phyloP scores from a whole-genome alignment of 2,113 vertebrate genomes.

The Nyctibius bracteatus region DNA sequence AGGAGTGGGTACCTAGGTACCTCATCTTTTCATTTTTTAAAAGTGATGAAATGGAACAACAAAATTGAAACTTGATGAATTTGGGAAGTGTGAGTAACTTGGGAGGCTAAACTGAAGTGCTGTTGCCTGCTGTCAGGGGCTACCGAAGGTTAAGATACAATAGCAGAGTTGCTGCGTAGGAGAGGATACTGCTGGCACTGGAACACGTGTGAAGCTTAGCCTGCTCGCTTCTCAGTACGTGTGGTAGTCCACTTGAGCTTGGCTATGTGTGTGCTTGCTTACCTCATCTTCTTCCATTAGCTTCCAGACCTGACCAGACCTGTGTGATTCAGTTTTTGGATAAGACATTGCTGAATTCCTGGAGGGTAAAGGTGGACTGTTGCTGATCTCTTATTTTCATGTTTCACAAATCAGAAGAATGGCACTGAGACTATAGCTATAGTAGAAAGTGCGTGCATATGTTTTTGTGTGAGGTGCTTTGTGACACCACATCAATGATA shows the following conservation, averaged over 20 bases:
- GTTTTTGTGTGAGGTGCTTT: background rate
- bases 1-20: background rate
- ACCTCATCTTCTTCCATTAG: background rate
- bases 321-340: background rate
- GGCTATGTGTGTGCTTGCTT: background rate
- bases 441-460: background rate
- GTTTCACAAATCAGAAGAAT: background rate
- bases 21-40: background rate
- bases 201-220: background rate
- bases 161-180: background rate
- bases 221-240: background rate
- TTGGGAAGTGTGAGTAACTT: background rate
- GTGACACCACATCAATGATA: background rate
- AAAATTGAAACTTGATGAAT: background rate
- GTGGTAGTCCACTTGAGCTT: background rate
- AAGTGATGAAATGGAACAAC: background rate
- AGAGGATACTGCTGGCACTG: background rate
- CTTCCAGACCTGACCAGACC: background rate
- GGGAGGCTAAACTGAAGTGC: background rate
- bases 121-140: background rate
- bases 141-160: background rate
- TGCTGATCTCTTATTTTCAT: background rate
- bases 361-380: background rate
- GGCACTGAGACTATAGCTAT: background rate
- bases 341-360: background rate